phyloP scores from a whole-genome alignment of 2,797 vertebrate species.

The Telmatherina bonti region DNA sequence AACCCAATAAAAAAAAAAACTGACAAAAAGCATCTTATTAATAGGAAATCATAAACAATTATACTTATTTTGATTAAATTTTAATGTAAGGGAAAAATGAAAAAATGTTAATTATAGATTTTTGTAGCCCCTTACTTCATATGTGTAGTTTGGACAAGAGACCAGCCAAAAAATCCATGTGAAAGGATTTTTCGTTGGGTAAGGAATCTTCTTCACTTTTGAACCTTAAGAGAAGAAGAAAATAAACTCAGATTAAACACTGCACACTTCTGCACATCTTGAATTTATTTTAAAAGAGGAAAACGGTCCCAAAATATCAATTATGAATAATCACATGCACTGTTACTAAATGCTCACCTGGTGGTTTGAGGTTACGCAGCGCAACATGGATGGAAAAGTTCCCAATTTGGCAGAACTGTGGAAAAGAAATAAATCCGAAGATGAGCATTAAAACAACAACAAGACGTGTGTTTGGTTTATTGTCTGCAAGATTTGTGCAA shows the following conservation, averaged over 20 bases:
- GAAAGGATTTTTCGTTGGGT: conserved; percentile 92
- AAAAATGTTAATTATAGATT: neutral
- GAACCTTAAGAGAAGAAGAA: conserved; percentile 77
- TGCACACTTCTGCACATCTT: too few relatives aligned
- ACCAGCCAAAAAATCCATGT: conserved; percentile 93
- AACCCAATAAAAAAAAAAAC: too few relatives aligned
- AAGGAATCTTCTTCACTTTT: conserved; percentile 92
- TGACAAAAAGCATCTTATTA: too few relatives aligned
- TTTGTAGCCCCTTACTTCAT: conserved; percentile 85
- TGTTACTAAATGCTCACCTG: conserved; percentile 73
- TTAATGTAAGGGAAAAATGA: too few relatives aligned
- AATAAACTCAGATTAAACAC: conserved; percentile 10
- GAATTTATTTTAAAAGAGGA: neutral
- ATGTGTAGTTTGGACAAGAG: conserved; percentile 94
- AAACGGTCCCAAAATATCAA: too few relatives aligned
- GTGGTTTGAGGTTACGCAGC: conserved; percentile 88
- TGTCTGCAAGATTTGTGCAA: neutral
- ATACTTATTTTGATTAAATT: too few relatives aligned
- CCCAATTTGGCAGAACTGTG: conserved; percentile 92
- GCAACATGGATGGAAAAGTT: conserved; percentile 94
- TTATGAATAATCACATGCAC: neutral
- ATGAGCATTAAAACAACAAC: neutral
- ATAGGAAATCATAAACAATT: too few relatives aligned
- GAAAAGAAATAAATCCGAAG: conserved; percentile 27
- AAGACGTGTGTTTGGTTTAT: neutral